Evolutionary conservation across 2,797 vertebrate species (phyloP).

Genomic region (Anguilla anguilla): DNA sequence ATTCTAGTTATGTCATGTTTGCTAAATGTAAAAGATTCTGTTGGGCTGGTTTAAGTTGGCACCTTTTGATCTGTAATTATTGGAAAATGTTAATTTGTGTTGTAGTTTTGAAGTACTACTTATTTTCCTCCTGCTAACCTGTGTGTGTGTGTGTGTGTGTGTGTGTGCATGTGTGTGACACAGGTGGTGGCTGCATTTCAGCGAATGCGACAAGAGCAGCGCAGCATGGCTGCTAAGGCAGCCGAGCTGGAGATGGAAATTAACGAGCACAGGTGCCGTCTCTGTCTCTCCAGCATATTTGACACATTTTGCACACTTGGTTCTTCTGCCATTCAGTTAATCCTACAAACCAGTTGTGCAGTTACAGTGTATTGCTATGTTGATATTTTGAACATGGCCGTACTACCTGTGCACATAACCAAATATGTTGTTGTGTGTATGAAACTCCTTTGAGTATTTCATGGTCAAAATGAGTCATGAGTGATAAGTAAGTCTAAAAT

Average conservation of each 20-base stretch:
- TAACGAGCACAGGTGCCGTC: slow-evolving; percentile 85
- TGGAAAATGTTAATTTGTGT: not conserved
- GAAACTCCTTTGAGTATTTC: not conserved
- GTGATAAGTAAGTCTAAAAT: not conserved
- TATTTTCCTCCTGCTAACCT: not conserved
- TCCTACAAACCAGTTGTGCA: not conserved
- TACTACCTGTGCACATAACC: not conserved
- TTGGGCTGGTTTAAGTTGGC: not conserved
- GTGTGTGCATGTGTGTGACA: not conserved
- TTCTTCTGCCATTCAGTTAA: not conserved
- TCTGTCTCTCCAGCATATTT: not conserved
- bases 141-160: not conserved
- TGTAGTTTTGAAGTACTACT: no score
- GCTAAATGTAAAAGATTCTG: no score
- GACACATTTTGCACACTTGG: not conserved
- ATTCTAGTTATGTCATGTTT: no score
- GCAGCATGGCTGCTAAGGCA: slow-evolving; percentile 85
- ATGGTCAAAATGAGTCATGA: not conserved
- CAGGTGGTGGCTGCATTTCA: slow-evolving; percentile 92
- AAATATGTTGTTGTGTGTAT: not conserved
- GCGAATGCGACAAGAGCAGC: slow-evolving; percentile 90
- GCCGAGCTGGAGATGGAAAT: slow-evolving; percentile 92
- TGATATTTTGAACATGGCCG: not conserved
- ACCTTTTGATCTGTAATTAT: not conserved
- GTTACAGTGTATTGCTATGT: not conserved